These are phyloP conservation scores for Rhynchonema sp. DNA, from an alignment of 2,888 invertebrate species.

Conservation along the genomic window DNA sequence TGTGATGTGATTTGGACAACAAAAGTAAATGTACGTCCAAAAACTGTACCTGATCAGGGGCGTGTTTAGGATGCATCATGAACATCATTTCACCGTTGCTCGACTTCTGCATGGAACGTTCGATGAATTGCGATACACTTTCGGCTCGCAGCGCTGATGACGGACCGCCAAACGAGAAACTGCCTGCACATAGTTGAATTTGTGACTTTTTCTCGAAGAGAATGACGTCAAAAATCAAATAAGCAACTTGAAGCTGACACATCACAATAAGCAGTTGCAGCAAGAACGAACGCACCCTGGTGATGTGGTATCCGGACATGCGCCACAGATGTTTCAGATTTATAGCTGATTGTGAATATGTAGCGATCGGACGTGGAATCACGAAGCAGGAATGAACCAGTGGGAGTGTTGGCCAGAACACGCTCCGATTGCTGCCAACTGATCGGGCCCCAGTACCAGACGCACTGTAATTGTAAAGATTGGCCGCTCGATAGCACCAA, in stretches of 20 bases:
- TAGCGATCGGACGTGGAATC: slow-evolving; percentile 52
- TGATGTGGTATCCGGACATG: slow-evolving; percentile 55
- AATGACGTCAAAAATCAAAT: not conserved
- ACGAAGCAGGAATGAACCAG: slow-evolving; percentile 56
- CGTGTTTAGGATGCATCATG: not conserved
- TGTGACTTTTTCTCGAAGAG: too few relatives aligned
- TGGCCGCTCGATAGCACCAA: too few relatives aligned
- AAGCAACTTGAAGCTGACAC: not conserved
- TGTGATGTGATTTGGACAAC: not conserved
- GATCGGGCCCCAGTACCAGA: slow-evolving; percentile 66
- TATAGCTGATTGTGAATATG: slow-evolving; percentile 47
- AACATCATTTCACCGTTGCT: not conserved
- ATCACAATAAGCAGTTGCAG: not conserved
- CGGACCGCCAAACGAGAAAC: slow-evolving; percentile 4
- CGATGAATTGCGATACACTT: not conserved
- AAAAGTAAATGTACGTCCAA: not conserved
- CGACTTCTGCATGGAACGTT: not conserved
- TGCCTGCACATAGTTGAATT: not conserved
- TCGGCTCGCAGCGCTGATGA: not conserved
- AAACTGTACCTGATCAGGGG: not conserved
- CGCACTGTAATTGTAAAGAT: slow-evolving; percentile 24
- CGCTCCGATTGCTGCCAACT: slow-evolving; percentile 50
- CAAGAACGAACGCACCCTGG: slow-evolving; percentile 36
- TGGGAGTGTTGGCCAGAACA: slow-evolving; percentile 46
- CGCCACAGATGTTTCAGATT: slow-evolving; percentile 45